A percentile compares a stretch with the other conserved stretches of the same genome.
Evolutionary conservation across 2,888 invertebrate species (phyloP).

Genomic region (Drosophila subquinaria): DNA sequence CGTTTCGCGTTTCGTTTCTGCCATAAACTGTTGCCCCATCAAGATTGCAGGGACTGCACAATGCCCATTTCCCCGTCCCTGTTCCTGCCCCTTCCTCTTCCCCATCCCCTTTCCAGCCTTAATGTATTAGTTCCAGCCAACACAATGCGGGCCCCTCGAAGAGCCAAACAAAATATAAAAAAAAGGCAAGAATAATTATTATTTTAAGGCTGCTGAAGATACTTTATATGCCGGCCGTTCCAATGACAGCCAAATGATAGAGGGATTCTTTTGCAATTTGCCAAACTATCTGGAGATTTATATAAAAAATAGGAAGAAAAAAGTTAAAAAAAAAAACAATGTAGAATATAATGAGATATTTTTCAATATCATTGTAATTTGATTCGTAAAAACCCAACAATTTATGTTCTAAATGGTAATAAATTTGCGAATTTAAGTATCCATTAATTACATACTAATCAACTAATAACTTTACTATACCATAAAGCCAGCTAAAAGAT

Average conservation of each 20-base stretch:
- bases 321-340: neutral
- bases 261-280: constrained; percentile 4
- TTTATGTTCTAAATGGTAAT: neutral
- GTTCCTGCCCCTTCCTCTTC: neutral
- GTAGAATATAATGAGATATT: neutral
- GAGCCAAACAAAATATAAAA: constrained; percentile 12
- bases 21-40: constrained; percentile 29
- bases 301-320: neutral
- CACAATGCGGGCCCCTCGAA: constrained; percentile 28
- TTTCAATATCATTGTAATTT: neutral
- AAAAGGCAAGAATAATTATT: constrained; percentile 22
- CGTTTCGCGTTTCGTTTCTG: constrained; percentile 23
- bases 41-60: constrained; percentile 25
- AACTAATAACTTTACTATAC: constrained; percentile 4
- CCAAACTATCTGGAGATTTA: neutral
- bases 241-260: constrained; percentile 15
- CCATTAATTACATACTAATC: constrained; percentile 11
- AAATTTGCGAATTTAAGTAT: constrained; percentile 15
- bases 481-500: neutral
- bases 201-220: constrained; percentile 21
- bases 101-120: neutral
- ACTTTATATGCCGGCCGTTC: constrained; percentile 9
- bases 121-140: constrained; percentile 25
- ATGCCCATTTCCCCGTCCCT: neutral
- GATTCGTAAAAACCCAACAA: neutral